These are phyloP conservation scores for Stictonetta naevosa DNA, from an alignment of 2,113 vertebrate genomes.

Conservation along the genomic window DNA sequence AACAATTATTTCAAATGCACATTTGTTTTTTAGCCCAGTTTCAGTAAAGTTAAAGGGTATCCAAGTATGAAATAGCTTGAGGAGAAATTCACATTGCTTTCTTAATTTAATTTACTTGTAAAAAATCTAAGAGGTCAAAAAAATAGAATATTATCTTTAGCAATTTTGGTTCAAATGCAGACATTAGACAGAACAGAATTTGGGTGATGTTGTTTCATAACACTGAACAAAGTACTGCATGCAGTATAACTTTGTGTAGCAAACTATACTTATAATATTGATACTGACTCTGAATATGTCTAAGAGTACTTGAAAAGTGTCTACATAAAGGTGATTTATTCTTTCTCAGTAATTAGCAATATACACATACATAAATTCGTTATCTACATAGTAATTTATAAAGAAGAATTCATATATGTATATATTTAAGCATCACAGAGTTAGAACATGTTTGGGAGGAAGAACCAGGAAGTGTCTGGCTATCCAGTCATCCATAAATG, in stretches of 20 bases:
- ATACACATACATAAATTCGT: neutral
- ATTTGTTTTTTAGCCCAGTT: constrained; percentile 68
- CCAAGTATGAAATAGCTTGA: constrained; percentile 75
- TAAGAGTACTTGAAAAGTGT: neutral
- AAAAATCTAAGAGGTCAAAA: constrained; percentile 56
- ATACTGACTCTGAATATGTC: neutral
- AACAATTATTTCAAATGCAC: constrained; percentile 55
- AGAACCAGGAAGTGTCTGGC: neutral
- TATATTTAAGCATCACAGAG: neutral
- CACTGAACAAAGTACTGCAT: neutral
- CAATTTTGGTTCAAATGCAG: constrained; percentile 62
- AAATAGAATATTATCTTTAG: constrained; percentile 45
- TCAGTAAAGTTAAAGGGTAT: constrained; percentile 78
- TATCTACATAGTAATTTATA: neutral
- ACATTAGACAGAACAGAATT: constrained; percentile 21
- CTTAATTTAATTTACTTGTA: constrained; percentile 76
- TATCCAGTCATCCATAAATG: neutral
- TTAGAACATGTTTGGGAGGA: neutral
- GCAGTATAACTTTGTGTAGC: neutral
- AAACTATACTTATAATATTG: neutral
- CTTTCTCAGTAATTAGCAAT: neutral
- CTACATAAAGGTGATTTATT: neutral
- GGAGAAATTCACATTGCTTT: constrained; percentile 61
- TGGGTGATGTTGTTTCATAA: neutral
- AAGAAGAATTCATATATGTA: neutral